phyloP scores from a whole-genome alignment of 2,888 invertebrate genomes.

The Ctena decussata region DNA sequence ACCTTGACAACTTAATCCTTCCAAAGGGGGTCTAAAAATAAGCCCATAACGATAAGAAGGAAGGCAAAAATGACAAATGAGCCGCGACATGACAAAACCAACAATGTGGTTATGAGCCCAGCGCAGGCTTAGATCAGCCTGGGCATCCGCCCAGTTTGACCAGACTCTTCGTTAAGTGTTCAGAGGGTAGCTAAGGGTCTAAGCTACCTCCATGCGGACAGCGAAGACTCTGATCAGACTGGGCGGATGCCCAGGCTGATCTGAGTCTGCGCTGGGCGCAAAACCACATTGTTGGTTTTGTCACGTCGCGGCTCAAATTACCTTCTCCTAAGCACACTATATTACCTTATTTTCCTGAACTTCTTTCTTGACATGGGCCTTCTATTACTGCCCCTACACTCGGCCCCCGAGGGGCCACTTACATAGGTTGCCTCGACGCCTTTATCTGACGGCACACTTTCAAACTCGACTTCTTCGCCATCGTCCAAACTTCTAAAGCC shows the following conservation, averaged over 20 bases:
- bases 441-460: constrained; percentile 94
- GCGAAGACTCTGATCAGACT: background rate
- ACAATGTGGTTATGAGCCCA: too few relatives aligned
- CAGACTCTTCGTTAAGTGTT: too few relatives aligned
- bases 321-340: too few relatives aligned
- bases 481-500: constrained; percentile 96
- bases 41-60: too few relatives aligned
- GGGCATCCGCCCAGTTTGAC: too few relatives aligned
- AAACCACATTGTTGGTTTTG: background rate
- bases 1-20: too few relatives aligned
- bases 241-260: background rate
- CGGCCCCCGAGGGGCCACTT: constrained; percentile 92
- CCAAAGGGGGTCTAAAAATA: too few relatives aligned
- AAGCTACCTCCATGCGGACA: too few relatives aligned
- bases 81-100: too few relatives aligned
- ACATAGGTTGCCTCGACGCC: constrained; percentile 96
- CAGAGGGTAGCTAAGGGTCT: too few relatives aligned
- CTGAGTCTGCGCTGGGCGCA: background rate
- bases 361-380: constrained; percentile 94
- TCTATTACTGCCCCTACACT: constrained; percentile 94
- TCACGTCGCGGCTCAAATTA: background rate
- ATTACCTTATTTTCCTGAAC: constrained; percentile 94
- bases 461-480: constrained; percentile 95
- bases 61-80: too few relatives aligned
- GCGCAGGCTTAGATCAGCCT: too few relatives aligned